These are phyloP conservation scores for Porites rus DNA, from an alignment of 92 coral and sea anemone species.

Conservation along the genomic window DNA sequence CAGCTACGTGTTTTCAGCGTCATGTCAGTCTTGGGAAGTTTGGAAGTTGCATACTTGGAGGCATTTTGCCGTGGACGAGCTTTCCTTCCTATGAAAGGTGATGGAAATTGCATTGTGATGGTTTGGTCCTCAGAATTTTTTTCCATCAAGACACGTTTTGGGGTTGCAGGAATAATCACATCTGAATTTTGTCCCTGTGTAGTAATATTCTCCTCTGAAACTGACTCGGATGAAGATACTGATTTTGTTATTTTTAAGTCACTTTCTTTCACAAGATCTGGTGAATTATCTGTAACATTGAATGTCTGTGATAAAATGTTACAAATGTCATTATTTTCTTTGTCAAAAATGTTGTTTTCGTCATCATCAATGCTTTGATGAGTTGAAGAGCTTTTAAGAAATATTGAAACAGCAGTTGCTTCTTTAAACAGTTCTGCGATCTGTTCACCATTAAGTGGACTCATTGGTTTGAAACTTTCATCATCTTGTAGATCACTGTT, in stretches of 20 bases:
- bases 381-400: constrained; percentile 62
- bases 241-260: constrained; percentile 14
- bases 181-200: background rate
- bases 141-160: constrained; percentile 26
- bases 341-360: constrained; percentile 11
- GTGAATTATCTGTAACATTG: background rate
- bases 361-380: constrained; percentile 9
- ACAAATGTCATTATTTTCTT: constrained; percentile 25
- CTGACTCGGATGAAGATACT: constrained; percentile 3
- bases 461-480: constrained; percentile 65
- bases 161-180: background rate
- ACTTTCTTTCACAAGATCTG: constrained; percentile 6
- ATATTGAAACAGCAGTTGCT: constrained; percentile 89
- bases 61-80: constrained; percentile 41
- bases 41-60: constrained; percentile 37
- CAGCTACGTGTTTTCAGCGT: constrained; percentile 69
- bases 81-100: constrained; percentile 42
- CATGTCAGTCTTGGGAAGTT: constrained; percentile 68
- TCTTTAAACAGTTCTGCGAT: constrained; percentile 95
- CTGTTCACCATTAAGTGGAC: constrained; percentile 93
- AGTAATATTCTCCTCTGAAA: constrained; percentile 1
- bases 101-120: background rate
- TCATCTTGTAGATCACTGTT: constrained; percentile 56
- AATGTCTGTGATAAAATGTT: constrained; percentile 28
- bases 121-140: constrained; percentile 12